phyloP scores from a whole-genome alignment of 1,140 invertebrate species.

The Sycobia sp. region DNA sequence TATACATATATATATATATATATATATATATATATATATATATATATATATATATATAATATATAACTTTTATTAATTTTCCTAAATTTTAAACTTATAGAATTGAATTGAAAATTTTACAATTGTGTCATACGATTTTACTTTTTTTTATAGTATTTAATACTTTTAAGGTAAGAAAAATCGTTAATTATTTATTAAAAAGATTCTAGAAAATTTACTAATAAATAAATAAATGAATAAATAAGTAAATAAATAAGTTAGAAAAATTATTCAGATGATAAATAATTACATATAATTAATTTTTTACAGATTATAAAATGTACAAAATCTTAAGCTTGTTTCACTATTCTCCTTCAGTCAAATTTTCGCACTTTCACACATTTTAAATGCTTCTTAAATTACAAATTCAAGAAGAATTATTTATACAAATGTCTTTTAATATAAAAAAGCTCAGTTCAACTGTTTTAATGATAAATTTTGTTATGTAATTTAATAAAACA shows the following conservation, averaged over 20 bases:
- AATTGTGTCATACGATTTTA: no score
- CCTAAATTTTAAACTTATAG: background rate
- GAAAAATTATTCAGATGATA: background rate
- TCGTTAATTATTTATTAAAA: background rate
- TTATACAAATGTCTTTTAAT: background rate
- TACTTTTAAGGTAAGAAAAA: background rate
- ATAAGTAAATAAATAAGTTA: conserved; percentile 14
- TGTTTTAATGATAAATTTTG: no score
- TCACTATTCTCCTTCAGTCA: no score
- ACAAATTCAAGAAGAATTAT: background rate
- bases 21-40: no score
- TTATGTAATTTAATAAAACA: background rate
- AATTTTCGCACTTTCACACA: background rate
- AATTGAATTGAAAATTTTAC: background rate
- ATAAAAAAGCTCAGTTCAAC: background rate
- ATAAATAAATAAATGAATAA: conserved; percentile 28
- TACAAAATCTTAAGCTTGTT: background rate
- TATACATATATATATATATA: no score
- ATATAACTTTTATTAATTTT: background rate
- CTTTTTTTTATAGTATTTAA: background rate
- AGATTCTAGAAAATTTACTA: conserved; percentile 25
- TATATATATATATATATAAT: background rate
- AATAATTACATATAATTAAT: conserved; percentile 1
- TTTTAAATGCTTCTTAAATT: background rate
- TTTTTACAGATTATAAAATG: background rate